These are phyloP conservation scores for Drosophila acutilabella DNA, from an alignment of 2,888 invertebrate species.

Conservation along the genomic window DNA sequence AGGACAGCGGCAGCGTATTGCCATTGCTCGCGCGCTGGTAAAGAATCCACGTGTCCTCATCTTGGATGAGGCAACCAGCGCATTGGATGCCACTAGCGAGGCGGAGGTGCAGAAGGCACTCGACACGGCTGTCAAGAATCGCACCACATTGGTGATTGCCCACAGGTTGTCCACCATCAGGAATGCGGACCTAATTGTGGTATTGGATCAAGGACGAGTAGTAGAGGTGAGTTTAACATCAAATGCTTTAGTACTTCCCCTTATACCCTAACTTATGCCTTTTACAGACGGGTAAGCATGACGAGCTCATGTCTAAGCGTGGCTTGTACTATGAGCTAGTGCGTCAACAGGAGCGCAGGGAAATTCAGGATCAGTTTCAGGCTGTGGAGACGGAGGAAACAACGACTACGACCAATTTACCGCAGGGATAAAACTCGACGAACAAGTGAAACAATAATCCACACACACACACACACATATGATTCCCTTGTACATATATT, in stretches of 20 bases:
- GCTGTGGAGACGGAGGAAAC: constrained; percentile 34
- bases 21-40: constrained; percentile 96
- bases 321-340: constrained; percentile 95
- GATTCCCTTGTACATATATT: constrained; percentile 61
- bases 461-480: constrained; percentile 22
- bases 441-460: constrained; percentile 34
- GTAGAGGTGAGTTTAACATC: constrained; percentile 88
- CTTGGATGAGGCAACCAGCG: constrained; percentile 98
- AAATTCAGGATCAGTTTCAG: constrained; percentile 50
- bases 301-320: constrained; percentile 90
- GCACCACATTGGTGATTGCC: constrained; percentile 97
- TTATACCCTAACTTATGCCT: not conserved
- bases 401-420: not conserved
- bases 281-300: constrained; percentile 92
- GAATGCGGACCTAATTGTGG: constrained; percentile 96
- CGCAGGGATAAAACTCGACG: constrained; percentile 32
- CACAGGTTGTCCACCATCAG: constrained; percentile 96
- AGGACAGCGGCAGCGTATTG: constrained; percentile 97
- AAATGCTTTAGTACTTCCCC: not conserved
- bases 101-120: constrained; percentile 95
- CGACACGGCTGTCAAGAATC: constrained; percentile 92
- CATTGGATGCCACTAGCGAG: constrained; percentile 96
- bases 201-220: constrained; percentile 92
- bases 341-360: constrained; percentile 89
- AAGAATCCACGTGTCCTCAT: constrained; percentile 95